phyloP scores from a whole-genome alignment of 2,888 invertebrate species.

The Silvanus unidentatus region DNA sequence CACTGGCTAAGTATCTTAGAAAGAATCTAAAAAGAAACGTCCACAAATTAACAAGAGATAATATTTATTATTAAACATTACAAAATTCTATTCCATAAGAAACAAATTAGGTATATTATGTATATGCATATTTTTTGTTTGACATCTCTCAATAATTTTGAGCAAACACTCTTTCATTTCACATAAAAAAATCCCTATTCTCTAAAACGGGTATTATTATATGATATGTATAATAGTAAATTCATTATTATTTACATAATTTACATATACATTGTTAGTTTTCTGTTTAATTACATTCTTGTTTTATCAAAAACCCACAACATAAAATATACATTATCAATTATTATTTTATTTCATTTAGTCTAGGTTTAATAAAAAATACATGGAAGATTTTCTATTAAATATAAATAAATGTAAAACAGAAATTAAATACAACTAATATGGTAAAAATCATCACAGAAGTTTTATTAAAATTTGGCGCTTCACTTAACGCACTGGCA shows the following conservation, averaged over 20 bases:
- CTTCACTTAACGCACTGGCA: constrained; percentile 71
- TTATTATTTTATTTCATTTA: too few relatives aligned
- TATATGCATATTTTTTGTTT: constrained; percentile 14
- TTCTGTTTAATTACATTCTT: too few relatives aligned
- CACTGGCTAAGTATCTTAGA: too few relatives aligned
- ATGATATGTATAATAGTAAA: constrained; percentile 24
- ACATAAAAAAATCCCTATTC: constrained; percentile 12
- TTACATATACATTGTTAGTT: constrained; percentile 12
- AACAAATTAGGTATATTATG: constrained; percentile 15
- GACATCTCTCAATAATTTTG: constrained; percentile 20
- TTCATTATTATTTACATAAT: constrained; percentile 21
- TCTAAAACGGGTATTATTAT: constrained; percentile 16
- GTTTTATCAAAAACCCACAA: too few relatives aligned
- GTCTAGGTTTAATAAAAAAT: constrained; percentile 4
- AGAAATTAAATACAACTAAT: constrained; percentile 8
- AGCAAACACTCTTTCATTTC: constrained; percentile 17
- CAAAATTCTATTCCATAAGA: constrained; percentile 22
- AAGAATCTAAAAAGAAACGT: too few relatives aligned
- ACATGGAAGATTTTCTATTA: constrained; percentile 15
- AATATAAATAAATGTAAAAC: constrained; percentile 4
- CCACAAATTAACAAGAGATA: too few relatives aligned
- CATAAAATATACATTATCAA: too few relatives aligned
- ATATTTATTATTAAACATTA: constrained; percentile 21
- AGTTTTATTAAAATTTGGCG: constrained; percentile 30
- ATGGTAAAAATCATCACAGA: constrained; percentile 20